phyloP scores from a whole-genome alignment of 2,888 invertebrate species.

The Polyommatus icarus region DNA sequence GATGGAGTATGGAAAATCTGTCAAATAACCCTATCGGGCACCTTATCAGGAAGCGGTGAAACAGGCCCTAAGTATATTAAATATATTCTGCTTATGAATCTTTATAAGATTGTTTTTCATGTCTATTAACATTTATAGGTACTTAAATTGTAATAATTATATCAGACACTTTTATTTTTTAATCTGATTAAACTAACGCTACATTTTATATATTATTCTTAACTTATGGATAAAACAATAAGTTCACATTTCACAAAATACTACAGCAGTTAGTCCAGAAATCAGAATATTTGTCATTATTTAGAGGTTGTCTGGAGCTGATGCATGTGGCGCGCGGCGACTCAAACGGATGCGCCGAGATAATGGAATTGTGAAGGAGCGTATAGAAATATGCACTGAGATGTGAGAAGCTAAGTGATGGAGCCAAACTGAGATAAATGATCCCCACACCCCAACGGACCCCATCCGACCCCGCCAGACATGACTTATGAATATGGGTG shows the following conservation, averaged over 20 bases:
- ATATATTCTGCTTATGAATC: no score
- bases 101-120: no score
- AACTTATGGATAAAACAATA: not conserved
- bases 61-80: no score
- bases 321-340: not conserved
- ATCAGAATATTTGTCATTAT: conserved; percentile 10
- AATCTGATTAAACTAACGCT: not conserved
- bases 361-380: conserved; percentile 24
- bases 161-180: no score
- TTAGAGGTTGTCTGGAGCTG: not conserved
- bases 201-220: not conserved
- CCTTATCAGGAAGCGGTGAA: no score
- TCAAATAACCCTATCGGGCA: no score
- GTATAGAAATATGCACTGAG: conserved; percentile 24
- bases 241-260: not conserved
- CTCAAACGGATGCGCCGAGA: conserved; percentile 13
- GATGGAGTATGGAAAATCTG: no score
- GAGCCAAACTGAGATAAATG: conserved; percentile 42
- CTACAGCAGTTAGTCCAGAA: not conserved
- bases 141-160: no score
- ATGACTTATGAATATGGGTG: not conserved
- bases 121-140: no score
- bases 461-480: not conserved
- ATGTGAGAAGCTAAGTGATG: conserved; percentile 34
- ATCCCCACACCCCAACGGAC: conserved; percentile 27